A percentile compares a stretch with the other conserved stretches of the same genome.
phyloP scores from a whole-genome alignment of 2,113 vertebrate species.

The Asarcornis scutulata region DNA sequence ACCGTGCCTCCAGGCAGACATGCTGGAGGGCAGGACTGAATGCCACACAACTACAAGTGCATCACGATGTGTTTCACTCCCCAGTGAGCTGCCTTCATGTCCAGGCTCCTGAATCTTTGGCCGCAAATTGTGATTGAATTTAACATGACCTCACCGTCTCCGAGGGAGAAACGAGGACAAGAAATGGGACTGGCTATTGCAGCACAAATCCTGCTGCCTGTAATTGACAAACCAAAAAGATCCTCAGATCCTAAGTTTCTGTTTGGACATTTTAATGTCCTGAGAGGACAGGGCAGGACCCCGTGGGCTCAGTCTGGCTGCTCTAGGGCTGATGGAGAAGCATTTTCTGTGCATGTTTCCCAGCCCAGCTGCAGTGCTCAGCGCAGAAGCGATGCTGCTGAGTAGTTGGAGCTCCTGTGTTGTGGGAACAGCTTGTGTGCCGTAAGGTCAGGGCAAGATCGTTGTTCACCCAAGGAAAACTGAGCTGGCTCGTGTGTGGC shows the following conservation, averaged over 20 bases:
- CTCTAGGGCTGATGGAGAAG: background rate
- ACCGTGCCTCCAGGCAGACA: background rate
- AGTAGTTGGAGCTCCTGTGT: background rate
- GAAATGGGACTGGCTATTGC: accelerated
- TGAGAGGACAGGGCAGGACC: background rate
- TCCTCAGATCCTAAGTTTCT: background rate
- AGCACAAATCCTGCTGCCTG: background rate
- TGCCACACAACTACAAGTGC: background rate
- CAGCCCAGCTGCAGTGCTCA: accelerated
- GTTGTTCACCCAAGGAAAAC: background rate
- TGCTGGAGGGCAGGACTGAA: background rate
- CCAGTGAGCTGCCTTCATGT: background rate
- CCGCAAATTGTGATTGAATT: background rate
- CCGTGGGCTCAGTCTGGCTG: accelerated
- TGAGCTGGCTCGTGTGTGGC: background rate
- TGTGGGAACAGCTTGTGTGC: background rate
- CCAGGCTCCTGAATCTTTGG: background rate
- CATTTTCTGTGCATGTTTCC: accelerated
- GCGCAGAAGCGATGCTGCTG: background rate
- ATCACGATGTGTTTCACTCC: background rate
- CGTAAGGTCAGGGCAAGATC: slow-evolving; percentile 6
- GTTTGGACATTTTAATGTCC: background rate
- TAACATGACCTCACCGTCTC: background rate
- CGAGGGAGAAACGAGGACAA: background rate
- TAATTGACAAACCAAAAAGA: background rate